Conservation (phyloP, 2,113 vertebrate species). For the Lepus europaeus region DNA sequence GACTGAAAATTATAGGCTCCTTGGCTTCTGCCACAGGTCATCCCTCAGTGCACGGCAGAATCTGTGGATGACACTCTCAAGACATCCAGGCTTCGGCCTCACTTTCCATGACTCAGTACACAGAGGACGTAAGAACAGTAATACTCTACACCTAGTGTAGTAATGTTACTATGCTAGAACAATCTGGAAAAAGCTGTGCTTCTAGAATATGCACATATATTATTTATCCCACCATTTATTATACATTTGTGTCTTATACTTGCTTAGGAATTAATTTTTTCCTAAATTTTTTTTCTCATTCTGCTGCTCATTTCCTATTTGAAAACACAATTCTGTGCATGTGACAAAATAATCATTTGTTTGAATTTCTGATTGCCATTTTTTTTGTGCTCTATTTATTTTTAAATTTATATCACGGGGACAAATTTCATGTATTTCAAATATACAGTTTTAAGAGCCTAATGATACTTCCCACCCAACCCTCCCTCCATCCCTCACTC, state of each 20-base stretch:
- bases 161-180: neutral
- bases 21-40: neutral
- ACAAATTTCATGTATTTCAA: no score
- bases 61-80: accelerated
- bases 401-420: no score
- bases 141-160: no score
- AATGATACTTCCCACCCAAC: no score
- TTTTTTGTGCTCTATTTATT: no score
- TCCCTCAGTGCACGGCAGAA: neutral
- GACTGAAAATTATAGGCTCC: neutral
- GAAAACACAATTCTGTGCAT: neutral
- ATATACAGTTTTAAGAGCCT: no score
- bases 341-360: slow-evolving; percentile 1
- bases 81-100: accelerated
- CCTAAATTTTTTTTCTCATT: neutral
- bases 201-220: neutral
- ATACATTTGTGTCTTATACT: slow-evolving; percentile 43
- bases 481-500: no score
- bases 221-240: slow-evolving; percentile 47
- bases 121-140: neutral
- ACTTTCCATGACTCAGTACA: neutral
- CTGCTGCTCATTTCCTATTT: neutral
- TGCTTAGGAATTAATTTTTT: slow-evolving; percentile 33
- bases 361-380: no score
- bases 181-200: neutral